Percentiles rank a stretch among this genome's conserved stretches.
Evolutionary conservation across 2,113 vertebrate species (phyloP).

Genomic region (Desmodus rotundus): DNA sequence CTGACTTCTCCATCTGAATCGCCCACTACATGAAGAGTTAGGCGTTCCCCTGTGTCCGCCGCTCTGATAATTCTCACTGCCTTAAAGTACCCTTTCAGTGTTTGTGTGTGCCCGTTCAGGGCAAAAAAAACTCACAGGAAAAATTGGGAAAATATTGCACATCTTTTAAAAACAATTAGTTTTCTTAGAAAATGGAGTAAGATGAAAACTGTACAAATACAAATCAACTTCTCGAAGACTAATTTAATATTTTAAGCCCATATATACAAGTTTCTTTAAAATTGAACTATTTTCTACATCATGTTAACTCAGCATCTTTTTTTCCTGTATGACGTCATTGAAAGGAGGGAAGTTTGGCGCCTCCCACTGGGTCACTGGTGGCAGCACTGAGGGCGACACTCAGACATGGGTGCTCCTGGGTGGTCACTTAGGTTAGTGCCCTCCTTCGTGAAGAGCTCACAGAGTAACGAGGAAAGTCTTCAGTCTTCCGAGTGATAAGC

Average conservation of each 20-base stretch:
- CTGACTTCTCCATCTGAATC: neutral
- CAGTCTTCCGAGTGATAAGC: neutral
- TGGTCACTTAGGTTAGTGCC: neutral
- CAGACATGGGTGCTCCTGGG: neutral
- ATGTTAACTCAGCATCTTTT: neutral
- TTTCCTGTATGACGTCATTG: neutral
- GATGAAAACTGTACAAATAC: neutral
- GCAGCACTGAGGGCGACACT: neutral
- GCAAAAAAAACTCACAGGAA: neutral
- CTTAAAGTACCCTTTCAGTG: neutral
- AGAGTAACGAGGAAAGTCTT: neutral
- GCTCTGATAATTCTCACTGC: neutral
- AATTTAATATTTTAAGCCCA: neutral
- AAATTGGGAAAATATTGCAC: neutral
- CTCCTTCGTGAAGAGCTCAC: neutral
- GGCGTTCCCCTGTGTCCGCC: neutral
- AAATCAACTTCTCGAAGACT: neutral
- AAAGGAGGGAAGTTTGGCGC: neutral
- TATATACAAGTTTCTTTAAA: neutral
- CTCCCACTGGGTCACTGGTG: neutral
- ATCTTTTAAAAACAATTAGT: neutral
- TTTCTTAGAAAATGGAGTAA: neutral
- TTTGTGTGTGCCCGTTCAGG: neutral
- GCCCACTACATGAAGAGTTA: neutral
- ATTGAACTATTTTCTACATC: neutral